Base-by-base conservation (phyloP, 2,113 vertebrate species). In the Phainopepla nitens region DNA sequence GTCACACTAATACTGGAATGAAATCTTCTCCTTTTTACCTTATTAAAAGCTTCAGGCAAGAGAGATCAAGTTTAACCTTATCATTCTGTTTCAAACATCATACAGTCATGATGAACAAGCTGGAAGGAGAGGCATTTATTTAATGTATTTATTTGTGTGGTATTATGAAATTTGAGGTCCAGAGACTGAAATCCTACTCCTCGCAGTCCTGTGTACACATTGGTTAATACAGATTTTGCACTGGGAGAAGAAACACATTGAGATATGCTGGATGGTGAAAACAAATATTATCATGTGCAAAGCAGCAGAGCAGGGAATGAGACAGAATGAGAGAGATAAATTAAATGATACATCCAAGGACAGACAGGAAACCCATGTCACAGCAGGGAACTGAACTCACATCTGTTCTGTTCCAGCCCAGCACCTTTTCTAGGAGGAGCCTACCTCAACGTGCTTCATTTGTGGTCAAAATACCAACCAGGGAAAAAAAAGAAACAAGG, bases 381-480 rank as follows among this genome's bases (percentile, higher is more conserved):
- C 85, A 88, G 71, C 53, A 83, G 60, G 64, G n/a, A 91, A 49
- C 60, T 53, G 61, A 87, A 73, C 64, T 82, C 87, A 84, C 69
- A 90, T 93, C 89, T 84, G 82, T 60, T 93, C 69, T 82, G 39
- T 44, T 93, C 69, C 81, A 91, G 70, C 54, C 81, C 65, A 91
- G 54, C 71, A 83, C 45, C 65, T 94, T 82, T 93, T 61, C 57
- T 78, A 25, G 53, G 53, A 70, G 54, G 41, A 80, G 23, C n/a
- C 27, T 68, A 39, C 42, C 42, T 87, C 61, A 58, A 31, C 0
- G 0, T 19, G 53, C 31, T 89, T 81, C 49, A 33, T 69, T 75
- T 62, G 13, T 71, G n/a, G 57, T 66, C 47, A 78, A 92, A 91
- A 89, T n/a, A 15, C 57, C 57, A 36, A 49, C 29, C 42, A 66